These are phyloP conservation scores for Synanthedon formicaeformis DNA, from an alignment of 2,888 invertebrate species.

Conservation along the genomic window DNA sequence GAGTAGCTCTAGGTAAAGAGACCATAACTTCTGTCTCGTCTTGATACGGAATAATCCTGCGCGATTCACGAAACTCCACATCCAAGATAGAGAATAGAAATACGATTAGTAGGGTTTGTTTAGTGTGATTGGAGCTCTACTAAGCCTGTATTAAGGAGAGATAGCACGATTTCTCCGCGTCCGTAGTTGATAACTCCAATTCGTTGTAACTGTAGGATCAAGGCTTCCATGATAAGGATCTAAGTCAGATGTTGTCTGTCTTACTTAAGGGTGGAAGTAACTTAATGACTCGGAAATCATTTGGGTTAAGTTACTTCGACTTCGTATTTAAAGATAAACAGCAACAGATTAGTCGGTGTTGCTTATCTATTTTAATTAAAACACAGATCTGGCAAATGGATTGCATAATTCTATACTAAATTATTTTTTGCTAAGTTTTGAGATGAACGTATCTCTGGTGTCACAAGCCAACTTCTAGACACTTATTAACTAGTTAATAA, in stretches of 20 bases:
- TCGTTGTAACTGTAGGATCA: constrained; percentile 49
- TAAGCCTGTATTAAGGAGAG: constrained; percentile 60
- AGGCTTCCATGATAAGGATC: constrained; percentile 63
- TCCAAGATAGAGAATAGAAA: constrained; percentile 58
- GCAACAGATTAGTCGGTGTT: constrained; percentile 61
- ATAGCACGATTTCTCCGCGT: constrained; percentile 66
- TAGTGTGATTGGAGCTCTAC: constrained; percentile 63
- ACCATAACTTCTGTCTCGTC: constrained; percentile 51
- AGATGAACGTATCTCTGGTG: too few species aligned
- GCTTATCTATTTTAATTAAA: constrained; percentile 20
- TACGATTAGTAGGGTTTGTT: constrained; percentile 64
- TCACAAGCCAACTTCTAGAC: too few species aligned
- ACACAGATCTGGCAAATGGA: constrained; percentile 16
- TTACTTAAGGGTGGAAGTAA: constrained; percentile 61
- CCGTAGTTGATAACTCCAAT: constrained; percentile 62
- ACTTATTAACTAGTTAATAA: too few species aligned
- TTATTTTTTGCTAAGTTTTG: too few species aligned
- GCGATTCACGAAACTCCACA: constrained; percentile 43
- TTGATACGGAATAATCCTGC: constrained; percentile 51
- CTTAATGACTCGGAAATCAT: constrained; percentile 70
- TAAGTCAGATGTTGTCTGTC: constrained; percentile 68
- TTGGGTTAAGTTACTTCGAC: constrained; percentile 60
- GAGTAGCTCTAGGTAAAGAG: constrained; percentile 57
- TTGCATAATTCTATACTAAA: constrained; percentile 3
- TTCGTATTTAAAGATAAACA: constrained; percentile 64